These are phyloP conservation scores for Eriocheir sinensis DNA, from an alignment of 1,140 invertebrate genomes.

Conservation along the genomic window DNA sequence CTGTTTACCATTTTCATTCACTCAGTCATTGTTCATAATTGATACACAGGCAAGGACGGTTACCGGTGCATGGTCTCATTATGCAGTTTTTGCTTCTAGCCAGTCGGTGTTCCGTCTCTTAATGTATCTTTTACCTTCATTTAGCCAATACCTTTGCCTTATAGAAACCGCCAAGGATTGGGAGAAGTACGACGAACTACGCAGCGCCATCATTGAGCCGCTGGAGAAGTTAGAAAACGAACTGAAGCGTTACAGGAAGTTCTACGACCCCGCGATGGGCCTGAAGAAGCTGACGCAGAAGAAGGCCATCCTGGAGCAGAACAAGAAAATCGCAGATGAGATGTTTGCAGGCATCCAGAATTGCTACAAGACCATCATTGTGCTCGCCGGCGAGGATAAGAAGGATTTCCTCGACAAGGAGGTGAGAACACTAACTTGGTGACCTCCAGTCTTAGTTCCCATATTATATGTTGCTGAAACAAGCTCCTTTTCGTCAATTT, in stretches of 20 bases:
- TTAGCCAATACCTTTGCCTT: neutral
- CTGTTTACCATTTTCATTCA: no score
- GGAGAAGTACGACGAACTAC: slow-evolving; percentile 79
- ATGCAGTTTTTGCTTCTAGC: no score
- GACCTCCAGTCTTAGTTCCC: no score
- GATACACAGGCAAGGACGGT: no score
- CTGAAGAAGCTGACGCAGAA: slow-evolving; percentile 76
- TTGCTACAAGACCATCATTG: slow-evolving; percentile 78
- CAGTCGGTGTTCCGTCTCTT: no score
- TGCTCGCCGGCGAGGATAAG: slow-evolving; percentile 79
- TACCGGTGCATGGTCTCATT: no score
- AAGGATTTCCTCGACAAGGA: slow-evolving; percentile 80
- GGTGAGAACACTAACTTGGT: slow-evolving; percentile 39
- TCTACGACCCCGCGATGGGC: slow-evolving; percentile 79
- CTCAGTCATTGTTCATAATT: no score
- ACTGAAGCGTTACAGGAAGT: slow-evolving; percentile 79
- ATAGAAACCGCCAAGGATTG: slow-evolving; percentile 79
- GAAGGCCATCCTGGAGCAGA: slow-evolving; percentile 76
- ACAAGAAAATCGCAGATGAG: slow-evolving; percentile 77
- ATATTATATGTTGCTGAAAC: no score
- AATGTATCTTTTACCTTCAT: no score
- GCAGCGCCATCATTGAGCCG: slow-evolving; percentile 78
- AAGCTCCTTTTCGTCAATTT: no score
- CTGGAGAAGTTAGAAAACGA: slow-evolving; percentile 79
- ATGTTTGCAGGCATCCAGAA: slow-evolving; percentile 77